Percentiles rank a stretch among this genome's conserved stretches.
phyloP scores from a whole-genome alignment of 2,888 invertebrate genomes.

The Phrixothrix hirtus region DNA sequence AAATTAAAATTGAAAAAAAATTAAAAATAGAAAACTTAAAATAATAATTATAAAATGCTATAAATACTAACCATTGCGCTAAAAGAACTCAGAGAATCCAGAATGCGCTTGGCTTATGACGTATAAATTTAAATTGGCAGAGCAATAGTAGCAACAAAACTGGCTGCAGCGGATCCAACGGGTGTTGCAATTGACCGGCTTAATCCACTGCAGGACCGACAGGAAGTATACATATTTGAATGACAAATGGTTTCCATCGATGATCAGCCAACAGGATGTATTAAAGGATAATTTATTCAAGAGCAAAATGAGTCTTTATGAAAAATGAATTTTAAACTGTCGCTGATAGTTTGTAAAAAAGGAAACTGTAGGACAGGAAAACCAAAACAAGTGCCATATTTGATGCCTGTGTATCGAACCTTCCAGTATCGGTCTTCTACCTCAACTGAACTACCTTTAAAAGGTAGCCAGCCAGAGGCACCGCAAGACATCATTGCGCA shows the following conservation, averaged over 20 bases:
- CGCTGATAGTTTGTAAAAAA: constrained; percentile 10
- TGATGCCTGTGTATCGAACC: constrained; percentile 47
- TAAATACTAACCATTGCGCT: constrained; percentile 48
- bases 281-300: constrained; percentile 7
- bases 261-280: constrained; percentile 20
- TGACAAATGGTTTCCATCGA: constrained; percentile 40
- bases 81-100: constrained; percentile 48
- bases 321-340: constrained; percentile 8
- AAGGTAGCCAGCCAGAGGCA: constrained; percentile 56
- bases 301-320: no score
- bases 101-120: constrained; percentile 46
- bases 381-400: constrained; percentile 49
- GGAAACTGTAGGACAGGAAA: constrained; percentile 15
- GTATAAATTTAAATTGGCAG: constrained; percentile 40
- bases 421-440: constrained; percentile 55
- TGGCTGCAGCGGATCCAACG: constrained; percentile 52
- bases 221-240: constrained; percentile 41
- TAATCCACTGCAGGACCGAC: constrained; percentile 47
- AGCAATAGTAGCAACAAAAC: constrained; percentile 46
- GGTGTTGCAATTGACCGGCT: constrained; percentile 40
- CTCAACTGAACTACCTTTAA: constrained; percentile 45
- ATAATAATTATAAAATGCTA: constrained; percentile 33
- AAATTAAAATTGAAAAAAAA: constrained; percentile 23
- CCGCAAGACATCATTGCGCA: constrained; percentile 53
- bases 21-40: constrained; percentile 15